Conservation (phyloP, 2,888 invertebrate species). For the Sturmia bella region DNA sequence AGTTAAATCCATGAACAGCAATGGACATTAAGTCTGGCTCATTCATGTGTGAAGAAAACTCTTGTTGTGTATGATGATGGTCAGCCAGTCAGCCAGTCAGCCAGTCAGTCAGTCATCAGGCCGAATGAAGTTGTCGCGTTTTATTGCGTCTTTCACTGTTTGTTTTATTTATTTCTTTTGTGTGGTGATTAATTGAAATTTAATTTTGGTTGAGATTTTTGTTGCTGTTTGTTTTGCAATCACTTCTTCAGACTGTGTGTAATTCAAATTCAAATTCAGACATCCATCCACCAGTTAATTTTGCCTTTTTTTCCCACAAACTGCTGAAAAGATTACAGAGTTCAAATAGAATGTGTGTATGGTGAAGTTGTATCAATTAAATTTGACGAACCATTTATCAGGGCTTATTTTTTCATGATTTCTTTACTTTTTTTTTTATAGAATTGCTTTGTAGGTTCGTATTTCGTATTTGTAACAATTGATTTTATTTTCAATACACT, state of each 20-base stretch:
- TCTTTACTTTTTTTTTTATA: conserved; percentile 12
- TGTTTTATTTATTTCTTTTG: conserved; percentile 38
- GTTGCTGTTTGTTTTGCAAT: neutral
- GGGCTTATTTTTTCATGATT: conserved; percentile 47
- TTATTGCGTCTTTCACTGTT: conserved; percentile 31
- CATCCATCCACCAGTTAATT: neutral
- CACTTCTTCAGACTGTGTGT: neutral
- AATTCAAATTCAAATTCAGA: conserved; percentile 15
- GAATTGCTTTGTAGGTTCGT: conserved; percentile 17
- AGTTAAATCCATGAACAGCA: conserved; percentile 9
- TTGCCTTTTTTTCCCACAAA: neutral
- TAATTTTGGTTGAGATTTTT: conserved; percentile 47
- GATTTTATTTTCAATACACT: conserved; percentile 40
- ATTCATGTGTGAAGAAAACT: conserved; percentile 25
- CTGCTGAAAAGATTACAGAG: conserved; percentile 24
- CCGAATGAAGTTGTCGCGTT: conserved; percentile 27
- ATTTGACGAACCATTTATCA: conserved; percentile 31
- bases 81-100: no score
- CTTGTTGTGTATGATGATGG: neutral
- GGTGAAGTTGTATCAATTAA: conserved; percentile 9
- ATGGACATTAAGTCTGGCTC: conserved; percentile 8
- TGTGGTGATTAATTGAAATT: conserved; percentile 63
- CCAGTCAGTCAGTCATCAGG: conserved; percentile 32
- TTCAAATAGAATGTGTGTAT: conserved; percentile 6
- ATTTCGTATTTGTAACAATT: conserved; percentile 52